Base-by-base conservation (phyloP, 2,888 invertebrate genomes). In the Ischnura elegans region DNA sequence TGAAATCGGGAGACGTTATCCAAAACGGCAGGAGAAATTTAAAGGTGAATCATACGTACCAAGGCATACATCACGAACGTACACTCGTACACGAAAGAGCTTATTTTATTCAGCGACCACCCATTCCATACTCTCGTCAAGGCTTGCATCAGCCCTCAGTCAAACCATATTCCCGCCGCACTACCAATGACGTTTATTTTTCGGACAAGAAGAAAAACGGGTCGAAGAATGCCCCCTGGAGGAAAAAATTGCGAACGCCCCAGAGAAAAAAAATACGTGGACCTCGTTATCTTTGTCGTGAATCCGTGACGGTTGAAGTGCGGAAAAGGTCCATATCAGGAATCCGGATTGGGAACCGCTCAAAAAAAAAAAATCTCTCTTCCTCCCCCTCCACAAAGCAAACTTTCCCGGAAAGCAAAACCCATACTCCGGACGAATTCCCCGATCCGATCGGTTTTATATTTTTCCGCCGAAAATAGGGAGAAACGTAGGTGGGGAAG, bases 221-320 rank as follows among this genome's bases (percentile, higher is more conserved):
- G 1, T 36, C 8, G 76, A 36, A 76, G 25, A 36, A 36, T 36
- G n/a, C n/a, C n/a, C n/a, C n/a, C n/a, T n/a, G n/a, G n/a, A n/a
- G n/a, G n/a, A n/a, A n/a, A n/a, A n/a, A n/a, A n/a, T n/a, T n/a
- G n/a, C n/a, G n/a, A n/a, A n/a, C n/a, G n/a, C n/a, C n/a, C n/a
- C n/a, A n/a, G n/a, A n/a, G n/a, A n/a, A 21, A 76, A 76, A 76
- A 76, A 25, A 25, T 2, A 29, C 10, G 29, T 36, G 13, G 36
- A 76, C 61, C n/a, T 61, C 76, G 76, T 76, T 76, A 76, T 76
- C 76, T 76, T 29, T 16, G 8, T 13, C 2, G 61, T 76, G 76
- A 29, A 76, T 36, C 76, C 76, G 76, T 76, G 76, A 76, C 76
- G 76, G 76, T 76, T 76, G 76, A 76, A 76, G 76, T 76, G 76